Evolutionary conservation across 2,797 vertebrate genomes (phyloP), one percentile per base, ranked within the genome.

Genomic region (Epinephelus malabaricus): DNA sequence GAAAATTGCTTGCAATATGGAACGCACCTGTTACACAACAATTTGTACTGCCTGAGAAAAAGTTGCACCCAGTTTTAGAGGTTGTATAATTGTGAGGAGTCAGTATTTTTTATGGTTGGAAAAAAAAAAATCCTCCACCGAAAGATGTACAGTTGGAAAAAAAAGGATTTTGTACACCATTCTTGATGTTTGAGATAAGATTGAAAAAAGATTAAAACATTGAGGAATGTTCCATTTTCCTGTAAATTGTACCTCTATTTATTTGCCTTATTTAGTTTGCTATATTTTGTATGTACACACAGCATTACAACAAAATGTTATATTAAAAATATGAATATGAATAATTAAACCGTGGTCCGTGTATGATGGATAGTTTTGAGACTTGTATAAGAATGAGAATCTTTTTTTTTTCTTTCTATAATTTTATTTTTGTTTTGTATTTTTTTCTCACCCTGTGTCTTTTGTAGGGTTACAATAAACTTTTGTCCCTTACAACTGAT

Each of bases 171-270:
- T 96, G 94, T 94, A 96, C 95, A 95, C 95, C 94, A 82, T 95
- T 95, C 88, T 65, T 88, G 93, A 95, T 95, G 92, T 94, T 92
- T 94, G 90, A 93, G 77, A 91, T 76, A 81, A 86, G 80, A 72
- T 58, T 45, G 45, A 61, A 68, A 92, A 88, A 92, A 69, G 70
- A 79, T 82, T n/a, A 86, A 90, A 90, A 86, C 84, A 92, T 92
- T 95, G 94, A 95, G 92, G 93, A 96, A 95, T 95, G 94, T 96
- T 94, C 80, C 87, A 87, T 93, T 94, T 94, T 94, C 92, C 92
- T 97, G 96, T 97, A 97, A 96, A 96, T 96, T 94, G 94, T 96
- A 96, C 92, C 94, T 96, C 95, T 97, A 97, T 97, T 97, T 97
- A 97, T 97, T 97, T 96, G 96, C 96, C 95, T 96, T 97, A 96